Percentiles rank a stretch among this genome's conserved stretches.
These are phyloP conservation scores for Dipodomys stephensi DNA, from an alignment of 2,113 vertebrate genomes.

Conservation along the genomic window DNA sequence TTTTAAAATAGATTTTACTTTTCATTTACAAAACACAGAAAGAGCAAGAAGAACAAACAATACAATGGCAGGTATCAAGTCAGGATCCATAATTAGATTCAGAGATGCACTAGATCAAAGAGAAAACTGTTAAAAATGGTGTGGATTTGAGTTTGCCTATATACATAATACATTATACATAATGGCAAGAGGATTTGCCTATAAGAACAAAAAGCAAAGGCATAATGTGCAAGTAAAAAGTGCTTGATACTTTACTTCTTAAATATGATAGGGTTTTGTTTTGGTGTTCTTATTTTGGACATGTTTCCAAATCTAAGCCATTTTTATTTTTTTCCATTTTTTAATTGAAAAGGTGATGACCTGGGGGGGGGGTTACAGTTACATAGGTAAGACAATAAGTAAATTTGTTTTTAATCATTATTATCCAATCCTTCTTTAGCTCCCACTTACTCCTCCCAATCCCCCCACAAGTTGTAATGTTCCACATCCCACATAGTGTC, in stretches of 20 bases:
- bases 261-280: slow-evolving; percentile 49
- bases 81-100: slow-evolving; percentile 77
- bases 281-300: background rate
- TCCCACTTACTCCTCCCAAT: too few species aligned
- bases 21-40: slow-evolving; percentile 8
- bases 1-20: slow-evolving; percentile 51
- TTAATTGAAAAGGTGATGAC: too few species aligned
- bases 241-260: slow-evolving; percentile 40
- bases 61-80: slow-evolving; percentile 50
- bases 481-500: too few species aligned
- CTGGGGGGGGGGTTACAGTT: too few species aligned
- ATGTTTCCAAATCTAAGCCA: slow-evolving; percentile 14
- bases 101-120: slow-evolving; percentile 72
- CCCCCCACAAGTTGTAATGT: too few species aligned
- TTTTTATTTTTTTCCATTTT: background rate
- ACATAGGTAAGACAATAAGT: too few species aligned
- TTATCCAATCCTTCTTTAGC: too few species aligned
- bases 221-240: slow-evolving; percentile 19
- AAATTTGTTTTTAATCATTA: too few species aligned
- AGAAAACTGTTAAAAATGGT: slow-evolving; percentile 54
- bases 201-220: slow-evolving; percentile 65
- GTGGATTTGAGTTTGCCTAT: slow-evolving; percentile 31
- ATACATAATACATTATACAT: background rate
- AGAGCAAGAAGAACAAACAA: slow-evolving; percentile 58
- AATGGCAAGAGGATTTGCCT: slow-evolving; percentile 52